Conservation (phyloP, 1,140 invertebrate species). For the Sarcophaga peregrina region DNA sequence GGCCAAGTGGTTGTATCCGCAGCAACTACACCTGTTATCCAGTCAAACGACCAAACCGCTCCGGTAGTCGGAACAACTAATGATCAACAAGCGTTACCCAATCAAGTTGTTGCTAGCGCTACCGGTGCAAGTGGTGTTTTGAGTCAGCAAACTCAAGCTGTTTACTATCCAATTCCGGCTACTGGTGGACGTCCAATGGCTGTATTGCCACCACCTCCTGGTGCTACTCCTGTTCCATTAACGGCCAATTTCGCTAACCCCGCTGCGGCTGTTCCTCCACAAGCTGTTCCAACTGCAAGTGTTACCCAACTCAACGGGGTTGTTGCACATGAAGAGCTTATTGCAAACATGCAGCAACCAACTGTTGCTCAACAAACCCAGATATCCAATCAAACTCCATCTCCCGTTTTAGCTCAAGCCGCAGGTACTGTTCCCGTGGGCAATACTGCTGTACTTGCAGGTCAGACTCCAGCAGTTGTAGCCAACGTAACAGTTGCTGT, state of each 20-base stretch:
- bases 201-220: conserved; percentile 56
- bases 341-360: conserved; percentile 46
- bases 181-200: conserved; percentile 54
- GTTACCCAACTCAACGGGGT: conserved; percentile 59
- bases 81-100: conserved; percentile 46
- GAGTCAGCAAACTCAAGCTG: conserved; percentile 56
- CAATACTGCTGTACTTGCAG: conserved; percentile 37
- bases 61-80: conserved; percentile 43
- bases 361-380: conserved; percentile 26
- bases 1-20: conserved; percentile 30
- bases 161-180: conserved; percentile 64
- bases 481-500: conserved; percentile 47
- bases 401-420: conserved; percentile 33
- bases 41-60: conserved; percentile 50
- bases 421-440: conserved; percentile 22
- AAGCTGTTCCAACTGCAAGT: conserved; percentile 19
- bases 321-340: conserved; percentile 61
- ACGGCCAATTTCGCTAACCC: conserved; percentile 65
- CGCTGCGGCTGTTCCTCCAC: conserved; percentile 52
- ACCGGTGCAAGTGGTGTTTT: conserved; percentile 44
- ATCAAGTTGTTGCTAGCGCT: conserved; percentile 43
- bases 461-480: conserved; percentile 43
- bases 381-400: conserved; percentile 36
- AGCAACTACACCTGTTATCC: conserved; percentile 16
- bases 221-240: conserved; percentile 60